These are phyloP conservation scores for Oncorhynchus clarkii DNA, from an alignment of 2,113 vertebrate species.

Conservation along the genomic window DNA sequence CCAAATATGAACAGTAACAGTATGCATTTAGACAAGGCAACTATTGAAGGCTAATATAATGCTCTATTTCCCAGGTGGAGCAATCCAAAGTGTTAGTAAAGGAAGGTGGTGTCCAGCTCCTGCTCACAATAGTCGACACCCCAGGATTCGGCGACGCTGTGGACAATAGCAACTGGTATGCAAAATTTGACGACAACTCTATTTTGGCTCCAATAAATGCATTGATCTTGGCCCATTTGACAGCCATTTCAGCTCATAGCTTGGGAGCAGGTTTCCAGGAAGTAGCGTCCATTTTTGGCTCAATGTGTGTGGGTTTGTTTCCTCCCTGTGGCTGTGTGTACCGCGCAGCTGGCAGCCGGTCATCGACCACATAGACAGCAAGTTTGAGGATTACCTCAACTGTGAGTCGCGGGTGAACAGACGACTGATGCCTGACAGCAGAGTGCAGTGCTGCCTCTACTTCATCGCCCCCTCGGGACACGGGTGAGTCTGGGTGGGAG, in stretches of 20 bases:
- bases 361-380: constrained; percentile 99
- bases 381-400: constrained; percentile 98
- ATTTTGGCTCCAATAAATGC: background rate
- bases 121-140: constrained; percentile 98
- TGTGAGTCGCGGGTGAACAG: constrained; percentile 96
- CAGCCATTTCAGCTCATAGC: constrained; percentile 1
- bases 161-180: constrained; percentile 99
- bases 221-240: background rate
- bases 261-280: too few species aligned
- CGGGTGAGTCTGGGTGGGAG: constrained; percentile 77
- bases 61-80: constrained; percentile 79
- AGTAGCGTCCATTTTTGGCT: background rate
- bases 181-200: background rate
- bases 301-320: background rate
- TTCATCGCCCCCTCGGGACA: constrained; percentile 98
- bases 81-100: constrained; percentile 97
- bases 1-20: background rate
- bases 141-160: constrained; percentile 98
- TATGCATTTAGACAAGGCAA: background rate
- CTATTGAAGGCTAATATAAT: background rate
- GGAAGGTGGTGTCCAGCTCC: constrained; percentile 95
- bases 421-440: constrained; percentile 96
- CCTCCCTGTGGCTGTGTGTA: background rate
- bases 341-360: constrained; percentile 92
- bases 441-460: constrained; percentile 96